A percentile compares a stretch with the other conserved stretches of the same genome.
Conservation (phyloP, 2,113 vertebrate species). For the Scopus umbretta region DNA sequence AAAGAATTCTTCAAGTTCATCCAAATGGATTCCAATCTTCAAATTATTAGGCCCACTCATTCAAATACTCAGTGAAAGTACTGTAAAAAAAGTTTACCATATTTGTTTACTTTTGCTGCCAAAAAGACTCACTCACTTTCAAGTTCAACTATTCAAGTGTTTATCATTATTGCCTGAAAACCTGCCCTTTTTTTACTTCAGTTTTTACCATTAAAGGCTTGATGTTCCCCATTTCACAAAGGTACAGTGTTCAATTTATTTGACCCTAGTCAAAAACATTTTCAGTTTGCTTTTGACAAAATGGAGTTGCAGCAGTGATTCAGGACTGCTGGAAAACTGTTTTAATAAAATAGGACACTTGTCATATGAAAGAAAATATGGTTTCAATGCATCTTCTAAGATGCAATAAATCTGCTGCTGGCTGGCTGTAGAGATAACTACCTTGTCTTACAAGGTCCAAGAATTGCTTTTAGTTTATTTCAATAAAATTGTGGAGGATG, state of each 20-base stretch:
- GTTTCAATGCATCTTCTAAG: not conserved
- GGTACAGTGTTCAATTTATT: not conserved
- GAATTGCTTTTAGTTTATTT: not conserved
- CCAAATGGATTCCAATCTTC: not conserved
- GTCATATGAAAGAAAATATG: conserved; percentile 7
- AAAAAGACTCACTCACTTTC: not conserved
- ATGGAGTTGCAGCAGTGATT: not conserved
- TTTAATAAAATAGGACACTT: conserved; percentile 13
- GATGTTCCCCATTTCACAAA: not conserved
- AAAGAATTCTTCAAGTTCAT: not conserved
- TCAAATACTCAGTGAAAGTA: not conserved
- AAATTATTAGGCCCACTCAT: not conserved
- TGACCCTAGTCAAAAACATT: not conserved
- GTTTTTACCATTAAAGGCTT: not conserved
- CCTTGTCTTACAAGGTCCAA: conserved; percentile 2
- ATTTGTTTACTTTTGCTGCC: not conserved
- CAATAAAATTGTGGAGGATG: not conserved
- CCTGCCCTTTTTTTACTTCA: not conserved
- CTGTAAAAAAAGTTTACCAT: not conserved
- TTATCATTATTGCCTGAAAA: not conserved
- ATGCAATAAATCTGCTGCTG: conserved; percentile 41
- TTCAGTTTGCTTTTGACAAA: not conserved
- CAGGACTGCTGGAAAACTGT: not conserved
- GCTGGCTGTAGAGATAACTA: not conserved
- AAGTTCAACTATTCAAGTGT: not conserved